Evolutionary conservation across 2,888 invertebrate genomes (phyloP).

Genomic region (Dasypogon diadema): DNA sequence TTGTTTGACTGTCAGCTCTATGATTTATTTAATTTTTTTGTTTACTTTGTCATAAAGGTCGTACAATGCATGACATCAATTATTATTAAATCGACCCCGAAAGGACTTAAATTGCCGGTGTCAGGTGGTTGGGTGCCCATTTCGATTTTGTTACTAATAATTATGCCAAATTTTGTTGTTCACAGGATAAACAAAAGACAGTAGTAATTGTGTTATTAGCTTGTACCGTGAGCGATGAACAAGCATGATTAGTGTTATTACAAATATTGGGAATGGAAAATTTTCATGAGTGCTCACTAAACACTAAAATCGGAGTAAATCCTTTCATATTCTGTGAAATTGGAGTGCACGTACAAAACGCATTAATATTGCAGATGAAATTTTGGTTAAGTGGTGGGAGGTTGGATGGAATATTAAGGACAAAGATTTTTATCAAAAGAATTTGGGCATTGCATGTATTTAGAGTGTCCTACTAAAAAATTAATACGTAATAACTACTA

Average conservation of each 20-base stretch:
- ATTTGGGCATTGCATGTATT: too few relatives aligned
- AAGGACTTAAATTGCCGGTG: conserved; percentile 11
- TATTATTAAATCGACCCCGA: conserved; percentile 26
- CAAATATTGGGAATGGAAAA: not conserved
- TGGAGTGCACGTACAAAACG: too few relatives aligned
- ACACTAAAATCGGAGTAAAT: not conserved
- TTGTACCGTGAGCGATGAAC: not conserved
- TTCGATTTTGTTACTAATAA: not conserved
- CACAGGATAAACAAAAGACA: not conserved
- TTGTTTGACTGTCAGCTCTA: conserved; percentile 26
- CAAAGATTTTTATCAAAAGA: too few relatives aligned
- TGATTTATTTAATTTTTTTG: conserved; percentile 38
- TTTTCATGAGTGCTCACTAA: not conserved
- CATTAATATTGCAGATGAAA: too few relatives aligned
- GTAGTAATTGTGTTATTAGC: not conserved
- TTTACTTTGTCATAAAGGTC: conserved; percentile 4
- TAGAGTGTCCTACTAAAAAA: too few relatives aligned
- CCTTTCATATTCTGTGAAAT: not conserved
- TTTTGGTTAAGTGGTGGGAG: too few relatives aligned
- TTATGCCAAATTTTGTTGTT: not conserved
- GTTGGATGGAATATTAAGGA: too few relatives aligned
- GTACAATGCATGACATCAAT: conserved; percentile 25
- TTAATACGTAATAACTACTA: too few relatives aligned
- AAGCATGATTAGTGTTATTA: not conserved
- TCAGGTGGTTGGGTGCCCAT: not conserved